Conservation (phyloP, 2,888 invertebrate species). For the Ceratothoa steindachneri region DNA sequence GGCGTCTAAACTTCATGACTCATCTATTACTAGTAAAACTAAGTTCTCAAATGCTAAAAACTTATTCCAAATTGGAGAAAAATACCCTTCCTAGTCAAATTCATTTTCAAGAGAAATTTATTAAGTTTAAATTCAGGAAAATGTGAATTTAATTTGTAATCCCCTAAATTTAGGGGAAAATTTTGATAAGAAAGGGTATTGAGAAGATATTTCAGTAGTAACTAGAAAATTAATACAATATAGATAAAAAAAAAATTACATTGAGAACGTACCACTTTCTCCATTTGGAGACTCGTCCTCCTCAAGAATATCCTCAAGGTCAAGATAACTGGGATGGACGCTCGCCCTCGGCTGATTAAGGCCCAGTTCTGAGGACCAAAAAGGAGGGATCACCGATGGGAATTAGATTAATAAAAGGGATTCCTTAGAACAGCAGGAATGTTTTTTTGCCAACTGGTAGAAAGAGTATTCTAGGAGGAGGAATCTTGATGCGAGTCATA, state of each 20-base stretch:
- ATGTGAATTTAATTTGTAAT: too few relatives aligned
- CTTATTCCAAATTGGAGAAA: too few relatives aligned
- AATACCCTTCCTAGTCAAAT: too few relatives aligned
- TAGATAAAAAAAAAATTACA: neutral
- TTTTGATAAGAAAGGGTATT: neutral
- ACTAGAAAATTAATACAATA: neutral
- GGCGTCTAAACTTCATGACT: neutral
- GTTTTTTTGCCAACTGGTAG: too few relatives aligned
- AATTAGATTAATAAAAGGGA: neutral
- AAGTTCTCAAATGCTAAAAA: neutral
- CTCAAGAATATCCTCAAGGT: conserved; percentile 46
- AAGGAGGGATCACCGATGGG: too few relatives aligned
- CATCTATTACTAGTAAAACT: neutral
- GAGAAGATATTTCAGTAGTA: neutral
- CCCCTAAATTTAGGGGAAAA: too few relatives aligned
- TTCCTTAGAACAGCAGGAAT: too few relatives aligned
- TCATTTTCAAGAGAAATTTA: too few relatives aligned
- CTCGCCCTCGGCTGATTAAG: conserved; percentile 18
- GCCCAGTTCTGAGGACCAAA: conserved; percentile 17
- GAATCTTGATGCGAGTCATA: too few relatives aligned
- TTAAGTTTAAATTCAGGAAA: too few relatives aligned
- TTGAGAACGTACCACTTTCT: conserved; percentile 37
- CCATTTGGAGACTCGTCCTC: conserved; percentile 42
- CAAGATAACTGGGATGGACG: conserved; percentile 34
- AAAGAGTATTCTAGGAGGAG: too few relatives aligned